These are phyloP conservation scores for Characodon lateralis DNA, from an alignment of 2,797 vertebrate genomes.

Conservation along the genomic window DNA sequence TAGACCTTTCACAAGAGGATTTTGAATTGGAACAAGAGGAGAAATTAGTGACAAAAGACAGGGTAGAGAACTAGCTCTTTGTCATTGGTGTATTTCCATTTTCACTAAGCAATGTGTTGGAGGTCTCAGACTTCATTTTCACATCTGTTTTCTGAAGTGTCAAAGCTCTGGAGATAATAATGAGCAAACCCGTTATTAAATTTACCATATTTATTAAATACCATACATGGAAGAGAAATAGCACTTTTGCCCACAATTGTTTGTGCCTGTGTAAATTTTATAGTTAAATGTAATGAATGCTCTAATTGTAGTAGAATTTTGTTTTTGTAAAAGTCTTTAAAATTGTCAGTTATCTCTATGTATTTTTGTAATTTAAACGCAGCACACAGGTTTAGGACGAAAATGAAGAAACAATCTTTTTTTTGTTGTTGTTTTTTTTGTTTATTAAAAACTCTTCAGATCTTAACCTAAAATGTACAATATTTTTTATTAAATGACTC, in stretches of 20 bases:
- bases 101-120: neutral
- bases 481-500: neutral
- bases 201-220: neutral
- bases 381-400: too few species aligned
- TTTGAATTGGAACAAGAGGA: neutral
- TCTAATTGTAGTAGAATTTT: neutral
- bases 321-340: too few species aligned
- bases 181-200: neutral
- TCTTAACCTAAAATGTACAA: too few species aligned
- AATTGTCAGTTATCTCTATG: too few species aligned
- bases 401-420: too few species aligned
- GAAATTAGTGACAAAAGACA: neutral
- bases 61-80: neutral
- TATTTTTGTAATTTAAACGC: neutral
- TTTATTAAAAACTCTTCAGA: too few species aligned
- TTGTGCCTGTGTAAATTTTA: neutral
- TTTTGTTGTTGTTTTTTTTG: too few species aligned
- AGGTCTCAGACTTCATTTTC: neutral
- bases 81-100: neutral
- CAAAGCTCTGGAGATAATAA: neutral
- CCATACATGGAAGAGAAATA: neutral
- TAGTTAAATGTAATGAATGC: neutral
- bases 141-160: neutral
- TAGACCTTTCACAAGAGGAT: constrained; percentile 8
- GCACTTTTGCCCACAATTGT: neutral